These are phyloP conservation scores for Belgica antarctica DNA, from an alignment of 2,888 invertebrate genomes.

Conservation along the genomic window DNA sequence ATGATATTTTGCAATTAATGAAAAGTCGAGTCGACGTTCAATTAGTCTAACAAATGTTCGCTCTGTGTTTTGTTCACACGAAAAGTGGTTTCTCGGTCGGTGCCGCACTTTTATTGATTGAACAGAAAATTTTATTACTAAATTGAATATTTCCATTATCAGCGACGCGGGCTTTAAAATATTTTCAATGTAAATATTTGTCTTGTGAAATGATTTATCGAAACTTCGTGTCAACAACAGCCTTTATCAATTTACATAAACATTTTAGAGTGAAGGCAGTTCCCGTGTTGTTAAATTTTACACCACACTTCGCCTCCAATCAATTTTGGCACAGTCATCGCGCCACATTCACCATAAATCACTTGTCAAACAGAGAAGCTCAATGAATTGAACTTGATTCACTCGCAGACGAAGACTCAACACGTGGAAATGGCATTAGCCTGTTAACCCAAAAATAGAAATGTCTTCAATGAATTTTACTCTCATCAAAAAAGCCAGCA, in stretches of 20 bases:
- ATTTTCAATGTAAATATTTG: constrained; percentile 44
- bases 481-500: constrained; percentile 37
- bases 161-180: constrained; percentile 30
- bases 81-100: background rate
- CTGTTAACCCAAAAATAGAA: constrained; percentile 44
- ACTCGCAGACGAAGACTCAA: constrained; percentile 28
- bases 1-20: constrained; percentile 17
- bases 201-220: constrained; percentile 10
- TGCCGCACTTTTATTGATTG: constrained; percentile 22
- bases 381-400: constrained; percentile 37
- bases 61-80: constrained; percentile 2
- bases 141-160: constrained; percentile 30
- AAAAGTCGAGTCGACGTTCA: background rate
- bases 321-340: background rate
- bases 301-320: background rate
- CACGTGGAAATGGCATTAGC: constrained; percentile 37
- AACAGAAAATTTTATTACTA: constrained; percentile 41
- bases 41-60: constrained; percentile 28
- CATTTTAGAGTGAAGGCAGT: background rate
- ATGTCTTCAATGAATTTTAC: constrained; percentile 40
- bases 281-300: constrained; percentile 11
- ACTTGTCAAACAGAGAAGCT: constrained; percentile 32
- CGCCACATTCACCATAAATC: constrained; percentile 27
- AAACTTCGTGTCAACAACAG: background rate
- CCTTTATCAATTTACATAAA: constrained; percentile 44